phyloP scores from a whole-genome alignment of 53 echinoderm and acorn worm genomes.

The Holothuria scabra region DNA sequence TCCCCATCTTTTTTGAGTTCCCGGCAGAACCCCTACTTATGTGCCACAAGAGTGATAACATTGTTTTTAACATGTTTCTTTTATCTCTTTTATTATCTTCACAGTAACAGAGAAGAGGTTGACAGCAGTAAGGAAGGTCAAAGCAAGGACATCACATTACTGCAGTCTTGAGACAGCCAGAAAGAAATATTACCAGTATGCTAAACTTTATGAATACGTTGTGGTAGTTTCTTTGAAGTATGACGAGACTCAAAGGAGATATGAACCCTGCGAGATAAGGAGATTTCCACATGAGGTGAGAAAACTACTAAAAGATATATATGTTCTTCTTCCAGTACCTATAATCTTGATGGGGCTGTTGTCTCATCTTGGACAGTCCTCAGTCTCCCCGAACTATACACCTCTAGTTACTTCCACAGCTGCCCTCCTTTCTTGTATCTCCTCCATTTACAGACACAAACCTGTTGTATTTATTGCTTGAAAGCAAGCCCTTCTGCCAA shows the following conservation, averaged over 20 bases:
- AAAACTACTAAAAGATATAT: neutral
- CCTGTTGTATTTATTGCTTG: too few relatives aligned
- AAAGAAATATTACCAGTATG: slow-evolving; percentile 54
- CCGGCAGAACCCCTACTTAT: too few relatives aligned
- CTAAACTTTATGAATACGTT: slow-evolving; percentile 89
- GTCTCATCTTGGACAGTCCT: too few relatives aligned
- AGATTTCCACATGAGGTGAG: slow-evolving; percentile 89
- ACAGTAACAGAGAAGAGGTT: slow-evolving; percentile 67
- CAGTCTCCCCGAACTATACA: too few relatives aligned
- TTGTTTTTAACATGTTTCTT: too few relatives aligned
- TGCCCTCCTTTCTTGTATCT: too few relatives aligned
- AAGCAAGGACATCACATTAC: slow-evolving; percentile 81
- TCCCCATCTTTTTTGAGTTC: too few relatives aligned
- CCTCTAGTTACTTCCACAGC: too few relatives aligned
- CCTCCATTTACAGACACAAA: too few relatives aligned
- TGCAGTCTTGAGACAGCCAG: slow-evolving; percentile 71
- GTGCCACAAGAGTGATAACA: too few relatives aligned
- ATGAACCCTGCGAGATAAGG: slow-evolving; percentile 76
- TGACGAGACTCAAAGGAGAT: slow-evolving; percentile 68
- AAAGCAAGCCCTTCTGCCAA: too few relatives aligned
- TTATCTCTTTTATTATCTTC: neutral
- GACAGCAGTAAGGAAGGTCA: slow-evolving; percentile 67
- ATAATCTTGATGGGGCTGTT: neutral
- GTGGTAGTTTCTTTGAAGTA: slow-evolving; percentile 75
- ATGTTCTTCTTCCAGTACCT: neutral